Conservation (phyloP, 1,140 invertebrate species). For the Drosophila tristis region DNA sequence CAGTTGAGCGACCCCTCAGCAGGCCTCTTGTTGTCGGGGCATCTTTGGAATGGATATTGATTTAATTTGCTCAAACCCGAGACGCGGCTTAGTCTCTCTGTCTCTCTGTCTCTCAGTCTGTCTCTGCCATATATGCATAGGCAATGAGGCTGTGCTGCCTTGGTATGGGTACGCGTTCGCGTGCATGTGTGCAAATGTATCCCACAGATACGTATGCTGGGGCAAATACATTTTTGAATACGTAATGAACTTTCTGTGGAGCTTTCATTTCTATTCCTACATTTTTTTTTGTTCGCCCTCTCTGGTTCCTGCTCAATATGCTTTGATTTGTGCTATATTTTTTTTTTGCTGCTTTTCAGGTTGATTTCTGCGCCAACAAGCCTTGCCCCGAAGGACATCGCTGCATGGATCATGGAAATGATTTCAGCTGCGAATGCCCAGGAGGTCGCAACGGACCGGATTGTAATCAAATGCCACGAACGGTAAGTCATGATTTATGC, state of each 20-base stretch:
- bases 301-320: slow-evolving; percentile 54
- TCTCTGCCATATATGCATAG: slow-evolving; percentile 21
- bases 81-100: slow-evolving; percentile 5
- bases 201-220: slow-evolving; percentile 37
- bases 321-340: slow-evolving; percentile 55
- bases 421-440: slow-evolving; percentile 90
- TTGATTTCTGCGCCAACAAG: slow-evolving; percentile 89
- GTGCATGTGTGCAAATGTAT: slow-evolving; percentile 13
- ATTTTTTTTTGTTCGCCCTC: slow-evolving; percentile 4
- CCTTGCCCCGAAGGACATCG: slow-evolving; percentile 88
- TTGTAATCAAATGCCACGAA: slow-evolving; percentile 86
- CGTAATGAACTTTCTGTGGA: slow-evolving; percentile 59
- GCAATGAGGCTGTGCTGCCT: slow-evolving; percentile 14
- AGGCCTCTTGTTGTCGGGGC: slow-evolving; percentile 34
- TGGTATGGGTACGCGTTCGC: slow-evolving; percentile 14
- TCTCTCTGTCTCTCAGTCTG: background rate
- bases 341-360: slow-evolving; percentile 84
- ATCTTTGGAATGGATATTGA: slow-evolving; percentile 57
- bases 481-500: slow-evolving; percentile 85
- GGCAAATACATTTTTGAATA: slow-evolving; percentile 72
- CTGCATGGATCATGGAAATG: slow-evolving; percentile 89
- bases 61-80: slow-evolving; percentile 59
- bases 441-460: slow-evolving; percentile 88
- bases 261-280: slow-evolving; percentile 14
- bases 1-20: slow-evolving; percentile 25